Evolutionary conservation across 2,113 vertebrate genomes (phyloP).

Genomic region (Callipepla californica): DNA sequence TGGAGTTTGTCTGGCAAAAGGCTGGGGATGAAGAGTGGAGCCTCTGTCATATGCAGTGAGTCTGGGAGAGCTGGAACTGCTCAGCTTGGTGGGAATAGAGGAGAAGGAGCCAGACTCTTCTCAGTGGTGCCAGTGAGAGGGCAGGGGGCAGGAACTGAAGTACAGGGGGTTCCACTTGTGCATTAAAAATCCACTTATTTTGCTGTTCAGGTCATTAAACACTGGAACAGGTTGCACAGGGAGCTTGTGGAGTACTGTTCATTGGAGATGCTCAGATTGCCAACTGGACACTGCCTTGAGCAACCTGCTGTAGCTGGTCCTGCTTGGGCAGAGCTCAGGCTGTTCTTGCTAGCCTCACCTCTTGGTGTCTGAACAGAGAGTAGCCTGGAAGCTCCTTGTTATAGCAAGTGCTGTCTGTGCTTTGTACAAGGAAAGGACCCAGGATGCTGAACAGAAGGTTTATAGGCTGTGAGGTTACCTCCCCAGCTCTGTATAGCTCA

Average conservation of each 20-base stretch:
- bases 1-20: not conserved
- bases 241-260: not conserved
- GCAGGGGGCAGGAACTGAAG: not conserved
- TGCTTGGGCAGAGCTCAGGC: not conserved
- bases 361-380: not conserved
- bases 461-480: not conserved
- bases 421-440: not conserved
- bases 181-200: not conserved
- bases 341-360: not conserved
- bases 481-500: rapidly evolving
- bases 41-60: not conserved
- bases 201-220: not conserved
- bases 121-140: not conserved
- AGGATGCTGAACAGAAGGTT: not conserved
- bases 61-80: rapidly evolving
- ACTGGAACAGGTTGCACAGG: not conserved
- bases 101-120: not conserved
- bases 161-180: not conserved
- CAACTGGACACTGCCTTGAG: rapidly evolving
- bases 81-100: not conserved
- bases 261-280: not conserved
- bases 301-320: not conserved
- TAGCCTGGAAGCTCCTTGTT: not conserved
- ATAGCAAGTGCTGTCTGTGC: not conserved
- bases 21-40: not conserved